Percentiles rank a stretch among this genome's conserved stretches.
Conservation (phyloP, 2,113 vertebrate genomes). For the Nicator chloris region DNA sequence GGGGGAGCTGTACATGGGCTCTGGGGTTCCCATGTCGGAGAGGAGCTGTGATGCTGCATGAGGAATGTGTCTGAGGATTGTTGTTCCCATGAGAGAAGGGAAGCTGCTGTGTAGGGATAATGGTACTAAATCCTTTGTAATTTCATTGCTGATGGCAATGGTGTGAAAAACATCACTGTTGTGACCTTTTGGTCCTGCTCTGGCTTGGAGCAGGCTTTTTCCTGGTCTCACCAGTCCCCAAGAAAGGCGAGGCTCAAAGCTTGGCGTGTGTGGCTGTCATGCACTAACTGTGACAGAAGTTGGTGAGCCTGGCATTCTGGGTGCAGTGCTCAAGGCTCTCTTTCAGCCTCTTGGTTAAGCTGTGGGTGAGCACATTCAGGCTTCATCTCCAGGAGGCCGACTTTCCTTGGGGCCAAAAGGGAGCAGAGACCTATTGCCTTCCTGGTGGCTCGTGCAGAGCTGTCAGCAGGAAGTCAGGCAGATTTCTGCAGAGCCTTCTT, state of each 20-base stretch:
- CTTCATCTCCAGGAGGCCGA: not conserved
- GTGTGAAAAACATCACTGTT: not conserved
- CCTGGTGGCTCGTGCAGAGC: not conserved
- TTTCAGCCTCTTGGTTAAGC: not conserved
- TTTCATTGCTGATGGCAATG: not conserved
- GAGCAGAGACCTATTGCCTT: not conserved
- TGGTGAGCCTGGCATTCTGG: not conserved
- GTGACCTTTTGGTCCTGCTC: not conserved
- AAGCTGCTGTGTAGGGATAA: not conserved
- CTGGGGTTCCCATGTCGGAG: not conserved
- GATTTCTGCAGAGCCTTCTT: not conserved
- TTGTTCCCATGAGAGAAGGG: not conserved
- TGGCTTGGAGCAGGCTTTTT: not conserved
- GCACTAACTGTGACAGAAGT: not conserved
- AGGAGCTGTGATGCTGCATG: not conserved
- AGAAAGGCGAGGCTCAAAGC: not conserved
- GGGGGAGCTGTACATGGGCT: not conserved
- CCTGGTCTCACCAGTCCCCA: not conserved
- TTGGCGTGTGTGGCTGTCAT: not conserved
- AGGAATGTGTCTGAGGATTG: accelerated
- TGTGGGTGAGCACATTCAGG: not conserved
- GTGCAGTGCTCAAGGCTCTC: not conserved
- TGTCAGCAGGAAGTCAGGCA: not conserved
- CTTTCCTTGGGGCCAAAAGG: not conserved
- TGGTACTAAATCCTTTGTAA: accelerated